Evolutionary conservation across 1,140 invertebrate species (phyloP).

Genomic region (Lepidurus packardi): DNA sequence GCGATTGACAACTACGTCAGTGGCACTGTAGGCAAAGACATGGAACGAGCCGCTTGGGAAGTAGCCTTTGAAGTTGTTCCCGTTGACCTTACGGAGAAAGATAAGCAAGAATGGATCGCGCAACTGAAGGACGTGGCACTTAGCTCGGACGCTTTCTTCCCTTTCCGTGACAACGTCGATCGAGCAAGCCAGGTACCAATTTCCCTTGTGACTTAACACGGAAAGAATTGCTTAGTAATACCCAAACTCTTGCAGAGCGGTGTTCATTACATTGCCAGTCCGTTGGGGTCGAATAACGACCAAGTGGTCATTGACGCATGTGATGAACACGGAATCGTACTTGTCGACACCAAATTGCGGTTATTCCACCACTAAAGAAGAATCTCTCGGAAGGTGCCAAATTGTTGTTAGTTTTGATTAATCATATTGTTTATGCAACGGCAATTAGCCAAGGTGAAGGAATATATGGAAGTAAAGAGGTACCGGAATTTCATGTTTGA

Average conservation of each 20-base stretch:
- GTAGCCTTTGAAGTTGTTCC: slow-evolving; percentile 69
- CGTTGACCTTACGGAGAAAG: slow-evolving; percentile 56
- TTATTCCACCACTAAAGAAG: slow-evolving; percentile 85
- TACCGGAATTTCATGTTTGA: not conserved
- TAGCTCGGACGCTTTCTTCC: slow-evolving; percentile 98
- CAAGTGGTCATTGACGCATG: slow-evolving; percentile 83
- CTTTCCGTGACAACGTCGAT: slow-evolving; percentile 96
- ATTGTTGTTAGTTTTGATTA: slow-evolving; percentile 8
- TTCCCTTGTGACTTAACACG: slow-evolving; percentile 20
- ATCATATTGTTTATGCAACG: not conserved
- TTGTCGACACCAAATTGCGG: slow-evolving; percentile 85
- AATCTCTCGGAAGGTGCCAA: not conserved
- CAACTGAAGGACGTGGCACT: slow-evolving; percentile 78
- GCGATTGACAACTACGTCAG: slow-evolving; percentile 93
- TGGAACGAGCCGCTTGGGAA: slow-evolving; percentile 62
- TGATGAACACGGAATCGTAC: slow-evolving; percentile 79
- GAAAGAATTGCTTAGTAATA: slow-evolving; percentile 27
- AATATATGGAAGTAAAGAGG: not conserved
- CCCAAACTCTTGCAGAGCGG: slow-evolving; percentile 69
- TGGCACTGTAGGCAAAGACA: slow-evolving; percentile 75
- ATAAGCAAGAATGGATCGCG: slow-evolving; percentile 72
- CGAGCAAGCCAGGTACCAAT: slow-evolving; percentile 72
- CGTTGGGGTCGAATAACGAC: slow-evolving; percentile 90
- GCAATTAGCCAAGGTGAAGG: not conserved
- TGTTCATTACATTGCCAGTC: slow-evolving; percentile 86